Base-by-base conservation (phyloP, 1,140 invertebrate genomes). In the Protaetia brevitarsis region DNA sequence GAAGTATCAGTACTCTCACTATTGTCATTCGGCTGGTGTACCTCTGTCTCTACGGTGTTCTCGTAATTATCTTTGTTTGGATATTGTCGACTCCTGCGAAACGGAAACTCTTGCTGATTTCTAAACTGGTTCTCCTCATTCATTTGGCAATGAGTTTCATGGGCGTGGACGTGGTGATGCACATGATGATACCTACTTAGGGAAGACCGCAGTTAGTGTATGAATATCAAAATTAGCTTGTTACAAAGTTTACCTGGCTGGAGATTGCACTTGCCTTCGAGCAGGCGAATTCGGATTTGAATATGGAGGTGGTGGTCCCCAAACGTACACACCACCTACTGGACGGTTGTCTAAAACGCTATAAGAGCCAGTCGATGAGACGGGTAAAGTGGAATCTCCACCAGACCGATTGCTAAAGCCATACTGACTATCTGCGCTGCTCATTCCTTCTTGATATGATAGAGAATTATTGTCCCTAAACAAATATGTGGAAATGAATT, bases 271-370 rank as follows among this genome's bases (percentile, higher is more conserved):
- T 5, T 75, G 51, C 41, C 75, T 64, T 65, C 86, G 78, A 0
- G 85, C 86, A 2, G 86, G 86, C 73, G 86, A 87, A 66, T 87
- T 87, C 3, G 87, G 88, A 71, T 89, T 87, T 58, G 87, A 88
- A 72, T 90, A 90, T 0, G 88, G 88, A 1, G 89, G 88, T 8
- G 89, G 88, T 11, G 88, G 89, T 13, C 88, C 89, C 88, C 89
- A 90, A 11, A 89, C 75, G 64, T 79, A 79, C 7, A 78, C 77
- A 4, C 77, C 77, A 3, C 75, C 74, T 56, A 73, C 71, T 13
- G 83, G 83, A 4, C 82, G 76, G 8, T 82, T 76, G 57, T 84
- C 83, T 23, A 84, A 71, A 41, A 84, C 81, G 66, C 82, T 83
- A 67, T 84, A 85, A 0, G 75, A 66, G 74, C 81, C 56, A 73